Evolutionary conservation across 2,797 vertebrate species (phyloP).

Genomic region (Podarcis lilfordi): DNA sequence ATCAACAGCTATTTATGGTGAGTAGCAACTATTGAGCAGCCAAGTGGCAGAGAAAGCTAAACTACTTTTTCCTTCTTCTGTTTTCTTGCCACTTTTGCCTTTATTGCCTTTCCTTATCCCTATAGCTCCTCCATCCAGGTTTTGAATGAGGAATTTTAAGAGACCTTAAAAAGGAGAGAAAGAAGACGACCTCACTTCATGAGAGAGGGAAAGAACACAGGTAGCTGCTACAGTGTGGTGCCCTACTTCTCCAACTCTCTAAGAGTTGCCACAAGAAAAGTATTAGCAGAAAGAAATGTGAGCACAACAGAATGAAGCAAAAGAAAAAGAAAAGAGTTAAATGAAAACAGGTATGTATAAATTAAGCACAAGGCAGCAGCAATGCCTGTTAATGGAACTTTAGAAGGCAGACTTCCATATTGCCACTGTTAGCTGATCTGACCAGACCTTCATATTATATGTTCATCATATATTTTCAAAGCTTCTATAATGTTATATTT

Average conservation of each 20-base stretch:
- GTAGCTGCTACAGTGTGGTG: neutral
- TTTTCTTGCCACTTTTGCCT: neutral
- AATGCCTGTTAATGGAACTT: neutral
- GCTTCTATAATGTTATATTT: neutral
- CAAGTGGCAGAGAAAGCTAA: neutral
- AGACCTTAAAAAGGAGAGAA: too few species aligned
- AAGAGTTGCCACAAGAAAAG: neutral
- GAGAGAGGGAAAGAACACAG: neutral
- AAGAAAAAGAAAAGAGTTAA: neutral
- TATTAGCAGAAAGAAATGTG: neutral
- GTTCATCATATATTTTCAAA: too few species aligned
- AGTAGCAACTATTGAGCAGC: neutral
- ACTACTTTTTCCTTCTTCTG: fast-evolving
- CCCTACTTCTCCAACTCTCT: neutral
- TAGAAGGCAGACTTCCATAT: neutral
- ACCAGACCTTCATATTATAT: neutral
- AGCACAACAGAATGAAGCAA: neutral
- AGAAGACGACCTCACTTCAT: neutral
- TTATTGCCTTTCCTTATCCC: neutral
- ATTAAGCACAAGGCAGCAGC: neutral
- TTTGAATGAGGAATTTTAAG: neutral
- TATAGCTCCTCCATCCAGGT: too few species aligned
- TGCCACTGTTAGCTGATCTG: neutral
- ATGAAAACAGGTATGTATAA: neutral
- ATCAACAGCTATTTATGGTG: neutral